Evolutionary conservation across 2,113 vertebrate species (phyloP).

Genomic region (Vidua chalybeata): DNA sequence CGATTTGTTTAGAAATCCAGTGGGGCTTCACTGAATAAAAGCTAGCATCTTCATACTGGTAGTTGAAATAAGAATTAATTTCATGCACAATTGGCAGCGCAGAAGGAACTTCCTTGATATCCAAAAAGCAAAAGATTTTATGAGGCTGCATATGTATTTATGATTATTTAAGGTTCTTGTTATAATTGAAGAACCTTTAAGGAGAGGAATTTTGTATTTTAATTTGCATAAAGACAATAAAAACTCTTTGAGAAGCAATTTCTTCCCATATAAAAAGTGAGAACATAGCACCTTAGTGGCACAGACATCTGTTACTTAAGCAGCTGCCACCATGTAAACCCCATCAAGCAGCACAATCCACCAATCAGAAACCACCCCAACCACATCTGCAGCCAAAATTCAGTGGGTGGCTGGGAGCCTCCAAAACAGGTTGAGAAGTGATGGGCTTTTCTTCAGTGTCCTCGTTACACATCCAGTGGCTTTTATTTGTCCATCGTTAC

Average conservation of each 20-base stretch:
- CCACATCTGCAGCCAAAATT: conserved; percentile 59
- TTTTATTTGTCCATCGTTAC: not conserved
- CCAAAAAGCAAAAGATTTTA: conserved; percentile 62
- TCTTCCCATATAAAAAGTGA: conserved; percentile 76
- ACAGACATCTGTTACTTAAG: conserved; percentile 81
- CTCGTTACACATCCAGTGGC: not conserved
- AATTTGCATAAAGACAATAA: conserved; percentile 82
- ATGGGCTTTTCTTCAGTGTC: conserved; percentile 24
- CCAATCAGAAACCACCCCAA: conserved; percentile 63
- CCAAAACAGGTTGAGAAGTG: conserved; percentile 21
- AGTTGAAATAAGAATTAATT: conserved; percentile 74
- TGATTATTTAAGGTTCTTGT: conserved; percentile 70
- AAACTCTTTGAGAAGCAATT: conserved; percentile 76
- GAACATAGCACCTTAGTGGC: conserved; percentile 80
- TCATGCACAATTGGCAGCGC: conserved; percentile 73
- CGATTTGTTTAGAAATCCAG: conserved; percentile 69
- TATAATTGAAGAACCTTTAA: conserved; percentile 71
- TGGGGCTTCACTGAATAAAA: conserved; percentile 59
- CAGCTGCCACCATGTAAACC: conserved; percentile 73
- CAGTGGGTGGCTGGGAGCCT: conserved; percentile 35
- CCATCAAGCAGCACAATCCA: conserved; percentile 61
- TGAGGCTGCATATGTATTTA: conserved; percentile 66
- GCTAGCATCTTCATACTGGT: conserved; percentile 53
- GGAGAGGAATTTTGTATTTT: conserved; percentile 68
- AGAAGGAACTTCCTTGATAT: conserved; percentile 68